Evolutionary conservation across 2,797 vertebrate genomes (phyloP).

Genomic region (Pagetopsis macropterus): DNA sequence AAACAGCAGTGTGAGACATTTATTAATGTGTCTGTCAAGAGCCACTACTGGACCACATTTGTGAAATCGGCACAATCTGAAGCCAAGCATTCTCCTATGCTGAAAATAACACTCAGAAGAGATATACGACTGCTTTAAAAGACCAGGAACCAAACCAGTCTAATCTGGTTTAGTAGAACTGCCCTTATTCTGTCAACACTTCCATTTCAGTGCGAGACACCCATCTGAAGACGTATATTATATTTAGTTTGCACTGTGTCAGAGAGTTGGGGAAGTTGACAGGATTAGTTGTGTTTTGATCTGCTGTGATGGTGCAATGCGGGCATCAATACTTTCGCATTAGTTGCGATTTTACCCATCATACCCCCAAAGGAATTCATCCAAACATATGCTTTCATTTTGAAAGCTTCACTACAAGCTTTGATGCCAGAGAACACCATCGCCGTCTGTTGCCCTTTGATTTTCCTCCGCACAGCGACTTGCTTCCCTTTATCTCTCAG

Average conservation of each 20-base stretch:
- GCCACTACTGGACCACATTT: slow-evolving; percentile 21
- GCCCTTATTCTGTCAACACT: slow-evolving; percentile 68
- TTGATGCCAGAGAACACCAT: slow-evolving; percentile 56
- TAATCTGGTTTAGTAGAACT: slow-evolving; percentile 46
- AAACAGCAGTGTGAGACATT: slow-evolving; percentile 32
- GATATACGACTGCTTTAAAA: slow-evolving; percentile 36
- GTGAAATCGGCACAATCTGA: slow-evolving; percentile 19
- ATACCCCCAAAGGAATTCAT: slow-evolving; percentile 54
- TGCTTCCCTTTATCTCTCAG: slow-evolving; percentile 42
- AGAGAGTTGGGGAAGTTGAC: slow-evolving; percentile 39
- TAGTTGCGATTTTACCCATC: slow-evolving; percentile 50
- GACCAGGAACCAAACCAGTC: slow-evolving; percentile 40
- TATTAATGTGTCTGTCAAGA: slow-evolving; percentile 40
- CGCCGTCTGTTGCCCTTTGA: slow-evolving; percentile 58
- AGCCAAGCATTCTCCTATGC: slow-evolving; percentile 11
- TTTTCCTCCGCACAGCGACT: slow-evolving; percentile 37
- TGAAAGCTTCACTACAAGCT: slow-evolving; percentile 46
- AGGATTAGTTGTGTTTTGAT: slow-evolving; percentile 56
- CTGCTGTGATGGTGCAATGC: slow-evolving; percentile 32
- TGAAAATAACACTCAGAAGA: slow-evolving; percentile 25
- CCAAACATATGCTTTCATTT: slow-evolving; percentile 61
- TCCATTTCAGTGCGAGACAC: slow-evolving; percentile 18
- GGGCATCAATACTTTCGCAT: slow-evolving; percentile 59
- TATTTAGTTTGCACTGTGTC: slow-evolving; percentile 55
- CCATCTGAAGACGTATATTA: slow-evolving; percentile 45